Conservation (phyloP, 2,113 vertebrate species). For the Peromyscus leucopus region DNA sequence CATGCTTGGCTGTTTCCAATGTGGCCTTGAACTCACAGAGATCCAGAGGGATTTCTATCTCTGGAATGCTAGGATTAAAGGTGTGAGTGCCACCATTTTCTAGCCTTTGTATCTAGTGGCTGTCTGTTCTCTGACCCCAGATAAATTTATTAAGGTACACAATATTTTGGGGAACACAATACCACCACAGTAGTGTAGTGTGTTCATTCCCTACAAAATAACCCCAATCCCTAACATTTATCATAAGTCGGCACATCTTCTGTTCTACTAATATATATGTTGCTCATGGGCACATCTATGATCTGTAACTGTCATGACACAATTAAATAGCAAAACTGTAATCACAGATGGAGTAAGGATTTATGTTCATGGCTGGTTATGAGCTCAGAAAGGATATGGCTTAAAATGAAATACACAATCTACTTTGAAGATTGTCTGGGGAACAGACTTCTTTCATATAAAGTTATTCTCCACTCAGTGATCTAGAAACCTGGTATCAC, state of each 20-base stretch:
- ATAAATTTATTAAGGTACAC: too few species aligned
- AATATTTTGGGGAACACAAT: too few species aligned
- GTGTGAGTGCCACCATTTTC: too few species aligned
- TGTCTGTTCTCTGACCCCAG: too few species aligned
- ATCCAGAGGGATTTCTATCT: too few species aligned
- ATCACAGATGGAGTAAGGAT: not conserved
- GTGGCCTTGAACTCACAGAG: too few species aligned
- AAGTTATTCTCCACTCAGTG: not conserved
- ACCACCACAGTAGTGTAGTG: too few species aligned
- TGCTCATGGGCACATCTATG: not conserved
- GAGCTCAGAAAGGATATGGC: not conserved
- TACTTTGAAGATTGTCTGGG: not conserved
- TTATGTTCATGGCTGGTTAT: not conserved
- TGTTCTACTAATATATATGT: not conserved
- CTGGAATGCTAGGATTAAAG: too few species aligned
- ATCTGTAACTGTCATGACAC: not conserved
- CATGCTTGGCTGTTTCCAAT: too few species aligned
- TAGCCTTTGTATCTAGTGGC: too few species aligned
- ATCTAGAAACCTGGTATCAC: accelerated
- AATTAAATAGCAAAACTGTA: not conserved
- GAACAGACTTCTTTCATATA: not conserved
- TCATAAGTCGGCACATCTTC: not conserved
- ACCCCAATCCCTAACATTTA: not conserved
- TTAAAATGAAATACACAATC: not conserved
- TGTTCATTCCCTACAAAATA: not conserved